These are phyloP conservation scores for Siphamia tubifer DNA, from an alignment of 2,113 vertebrate species.

Conservation along the genomic window DNA sequence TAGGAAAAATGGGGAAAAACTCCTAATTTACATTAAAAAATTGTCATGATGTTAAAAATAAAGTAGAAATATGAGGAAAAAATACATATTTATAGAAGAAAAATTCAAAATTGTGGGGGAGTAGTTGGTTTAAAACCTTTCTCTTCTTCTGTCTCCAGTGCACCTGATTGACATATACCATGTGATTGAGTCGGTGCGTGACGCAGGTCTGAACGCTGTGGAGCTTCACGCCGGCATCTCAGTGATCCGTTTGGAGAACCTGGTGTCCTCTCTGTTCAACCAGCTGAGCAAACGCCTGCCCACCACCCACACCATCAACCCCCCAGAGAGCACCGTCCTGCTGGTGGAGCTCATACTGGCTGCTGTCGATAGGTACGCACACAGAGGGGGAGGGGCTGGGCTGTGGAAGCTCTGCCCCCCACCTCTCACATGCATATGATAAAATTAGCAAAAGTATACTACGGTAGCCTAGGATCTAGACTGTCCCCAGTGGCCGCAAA, in stretches of 20 bases:
- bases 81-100: too few relatives aligned
- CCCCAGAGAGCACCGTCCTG: constrained; percentile 88
- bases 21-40: too few relatives aligned
- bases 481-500: too few relatives aligned
- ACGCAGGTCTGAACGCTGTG: constrained; percentile 90
- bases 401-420: too few relatives aligned
- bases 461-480: too few relatives aligned
- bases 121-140: neutral
- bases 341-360: constrained; percentile 90
- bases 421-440: too few relatives aligned
- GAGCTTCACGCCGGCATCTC: constrained; percentile 85
- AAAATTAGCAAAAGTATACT: too few relatives aligned
- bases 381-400: neutral
- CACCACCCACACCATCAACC: constrained; percentile 90
- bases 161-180: constrained; percentile 95
- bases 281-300: constrained; percentile 94
- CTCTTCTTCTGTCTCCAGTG: constrained; percentile 73
- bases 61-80: too few relatives aligned
- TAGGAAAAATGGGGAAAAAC: too few relatives aligned
- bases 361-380: constrained; percentile 83
- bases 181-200: constrained; percentile 94
- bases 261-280: constrained; percentile 92
- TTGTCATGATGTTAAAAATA: too few relatives aligned
- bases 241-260: constrained; percentile 88
- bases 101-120: too few relatives aligned